phyloP scores from a whole-genome alignment of 2,113 vertebrate genomes.

The Zootoca vivipara region DNA sequence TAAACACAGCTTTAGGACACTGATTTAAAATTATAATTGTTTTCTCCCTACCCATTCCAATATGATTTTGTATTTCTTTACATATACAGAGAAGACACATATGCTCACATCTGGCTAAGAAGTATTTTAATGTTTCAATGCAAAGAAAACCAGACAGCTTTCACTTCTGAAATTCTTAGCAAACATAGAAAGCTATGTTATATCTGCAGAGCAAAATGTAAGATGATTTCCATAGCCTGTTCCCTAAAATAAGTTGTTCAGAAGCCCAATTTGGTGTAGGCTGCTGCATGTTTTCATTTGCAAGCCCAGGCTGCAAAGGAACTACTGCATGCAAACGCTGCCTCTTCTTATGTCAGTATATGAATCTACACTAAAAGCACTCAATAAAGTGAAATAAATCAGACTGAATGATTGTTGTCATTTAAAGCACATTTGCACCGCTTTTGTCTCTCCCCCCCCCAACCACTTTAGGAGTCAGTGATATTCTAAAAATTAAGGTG shows the following conservation, averaged over 20 bases:
- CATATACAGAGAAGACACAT: background rate
- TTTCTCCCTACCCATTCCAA: rapidly evolving
- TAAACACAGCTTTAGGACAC: rapidly evolving
- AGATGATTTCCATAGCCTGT: background rate
- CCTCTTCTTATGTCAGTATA: background rate
- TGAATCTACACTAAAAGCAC: rapidly evolving
- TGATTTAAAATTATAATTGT: background rate
- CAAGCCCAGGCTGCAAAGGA: rapidly evolving
- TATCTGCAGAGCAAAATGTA: background rate
- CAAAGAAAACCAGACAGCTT: background rate
- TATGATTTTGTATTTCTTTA: rapidly evolving
- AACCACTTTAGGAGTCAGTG: background rate
- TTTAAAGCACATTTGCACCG: rapidly evolving
- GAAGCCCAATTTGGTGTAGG: background rate
- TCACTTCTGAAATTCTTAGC: background rate
- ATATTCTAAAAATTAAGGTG: conserved; percentile 23
- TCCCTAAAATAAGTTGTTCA: background rate
- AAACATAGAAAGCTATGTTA: background rate
- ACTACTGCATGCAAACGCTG: rapidly evolving
- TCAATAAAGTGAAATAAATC: rapidly evolving
- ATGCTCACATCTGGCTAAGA: background rate
- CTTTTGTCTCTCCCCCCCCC: background rate
- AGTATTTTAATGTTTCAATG: background rate
- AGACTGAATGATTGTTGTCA: rapidly evolving
- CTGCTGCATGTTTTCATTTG: background rate